A percentile compares a stretch with the other conserved stretches of the same genome.
Conservation (phyloP, 2,797 vertebrate species). For the Todus mexicanus region DNA sequence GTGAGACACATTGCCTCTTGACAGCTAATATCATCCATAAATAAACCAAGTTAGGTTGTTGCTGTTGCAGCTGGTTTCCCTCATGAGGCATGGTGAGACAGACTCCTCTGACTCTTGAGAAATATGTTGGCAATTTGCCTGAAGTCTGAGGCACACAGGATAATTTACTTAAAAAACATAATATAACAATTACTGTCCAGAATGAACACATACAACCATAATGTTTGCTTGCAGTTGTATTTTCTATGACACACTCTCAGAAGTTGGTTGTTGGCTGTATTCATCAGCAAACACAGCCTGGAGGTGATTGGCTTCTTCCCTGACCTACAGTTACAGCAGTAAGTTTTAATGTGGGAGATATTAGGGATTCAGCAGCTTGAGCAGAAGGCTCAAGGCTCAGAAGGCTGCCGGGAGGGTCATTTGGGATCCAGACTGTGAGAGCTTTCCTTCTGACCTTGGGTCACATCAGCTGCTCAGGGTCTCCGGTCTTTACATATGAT, state of each 20-base stretch:
- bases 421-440: not conserved
- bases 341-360: not conserved
- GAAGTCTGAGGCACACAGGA: not conserved
- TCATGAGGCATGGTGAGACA: not conserved
- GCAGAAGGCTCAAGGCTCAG: too few species aligned
- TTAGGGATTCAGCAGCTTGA: not conserved
- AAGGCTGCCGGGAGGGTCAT: not conserved
- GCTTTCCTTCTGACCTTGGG: not conserved
- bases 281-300: not conserved
- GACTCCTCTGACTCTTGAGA: not conserved
- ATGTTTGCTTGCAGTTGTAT: not conserved
- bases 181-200: not conserved
- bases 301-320: not conserved
- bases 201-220: not conserved
- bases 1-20: not conserved
- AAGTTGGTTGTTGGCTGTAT: not conserved
- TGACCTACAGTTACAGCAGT: not conserved
- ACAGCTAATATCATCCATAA: not conserved
- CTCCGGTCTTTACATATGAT: not conserved
- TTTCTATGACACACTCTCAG: not conserved
- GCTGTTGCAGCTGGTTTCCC: constrained; percentile 16
- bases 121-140: not conserved
- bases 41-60: constrained; percentile 14
- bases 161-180: not conserved
- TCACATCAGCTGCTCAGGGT: not conserved